These are phyloP conservation scores for Dromococcyx pavoninus DNA, from an alignment of 2,797 vertebrate genomes.

Conservation along the genomic window DNA sequence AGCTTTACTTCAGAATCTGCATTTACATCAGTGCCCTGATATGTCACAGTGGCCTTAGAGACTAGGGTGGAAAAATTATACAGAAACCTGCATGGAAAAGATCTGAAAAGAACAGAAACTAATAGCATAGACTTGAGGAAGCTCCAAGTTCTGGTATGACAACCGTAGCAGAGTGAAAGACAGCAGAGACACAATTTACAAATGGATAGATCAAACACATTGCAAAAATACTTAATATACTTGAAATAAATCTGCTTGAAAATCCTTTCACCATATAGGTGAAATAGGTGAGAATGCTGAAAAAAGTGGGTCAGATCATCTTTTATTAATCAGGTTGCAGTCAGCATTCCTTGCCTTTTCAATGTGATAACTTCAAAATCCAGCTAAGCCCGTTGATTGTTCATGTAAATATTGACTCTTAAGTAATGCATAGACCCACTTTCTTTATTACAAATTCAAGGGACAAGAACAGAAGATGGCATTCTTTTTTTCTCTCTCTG, in stretches of 20 bases:
- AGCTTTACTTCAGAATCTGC: not conserved
- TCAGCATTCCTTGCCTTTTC: constrained; percentile 10
- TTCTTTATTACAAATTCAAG: not conserved
- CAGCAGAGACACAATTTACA: not conserved
- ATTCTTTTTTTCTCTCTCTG: not conserved
- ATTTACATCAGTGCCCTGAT: not conserved
- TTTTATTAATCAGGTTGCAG: constrained; percentile 38
- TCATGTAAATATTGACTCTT: constrained; percentile 12
- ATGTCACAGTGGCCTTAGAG: not conserved
- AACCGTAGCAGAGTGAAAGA: not conserved
- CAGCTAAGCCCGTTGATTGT: not conserved
- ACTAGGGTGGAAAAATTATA: not conserved
- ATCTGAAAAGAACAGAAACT: not conserved
- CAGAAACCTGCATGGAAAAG: not conserved
- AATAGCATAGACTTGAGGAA: not conserved
- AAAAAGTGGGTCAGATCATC: not conserved
- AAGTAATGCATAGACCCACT: not conserved
- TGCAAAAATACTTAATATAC: not conserved
- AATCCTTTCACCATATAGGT: not conserved
- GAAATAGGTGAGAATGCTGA: not conserved
- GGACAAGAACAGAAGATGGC: not conserved
- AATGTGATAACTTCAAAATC: not conserved
- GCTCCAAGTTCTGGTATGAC: not conserved
- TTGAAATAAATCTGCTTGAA: constrained; percentile 5
- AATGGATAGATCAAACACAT: not conserved